A percentile compares a stretch with the other conserved stretches of the same genome.
Evolutionary conservation across 1,140 invertebrate species (phyloP).

Genomic region (Leucophenga varia): DNA sequence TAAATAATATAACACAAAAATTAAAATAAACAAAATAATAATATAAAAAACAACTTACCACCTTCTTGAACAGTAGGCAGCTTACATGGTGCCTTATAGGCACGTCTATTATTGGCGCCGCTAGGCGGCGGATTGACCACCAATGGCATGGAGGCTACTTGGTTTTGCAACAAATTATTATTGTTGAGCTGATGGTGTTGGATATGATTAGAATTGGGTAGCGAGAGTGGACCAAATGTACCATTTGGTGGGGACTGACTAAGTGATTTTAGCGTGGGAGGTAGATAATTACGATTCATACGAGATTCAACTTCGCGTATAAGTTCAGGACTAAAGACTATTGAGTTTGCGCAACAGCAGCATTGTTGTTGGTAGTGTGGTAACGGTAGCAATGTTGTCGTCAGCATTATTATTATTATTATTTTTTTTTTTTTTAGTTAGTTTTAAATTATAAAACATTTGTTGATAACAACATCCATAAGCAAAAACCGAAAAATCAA

Average conservation of each 20-base stretch:
- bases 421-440: slow-evolving; percentile 16
- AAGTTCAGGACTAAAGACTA: slow-evolving; percentile 83
- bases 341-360: slow-evolving; percentile 10
- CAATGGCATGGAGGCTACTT: slow-evolving; percentile 28
- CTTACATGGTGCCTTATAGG: slow-evolving; percentile 44
- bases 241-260: slow-evolving; percentile 47
- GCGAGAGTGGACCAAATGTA: slow-evolving; percentile 18
- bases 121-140: slow-evolving; percentile 19
- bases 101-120: slow-evolving; percentile 39
- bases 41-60: slow-evolving; percentile 57
- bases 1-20: neutral
- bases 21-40: slow-evolving; percentile 13
- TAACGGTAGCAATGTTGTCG: slow-evolving; percentile 11
- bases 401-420: slow-evolving; percentile 19
- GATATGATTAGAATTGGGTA: slow-evolving; percentile 3
- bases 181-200: slow-evolving; percentile 18
- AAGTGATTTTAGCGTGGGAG: slow-evolving; percentile 61
- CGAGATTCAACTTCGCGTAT: slow-evolving; percentile 84
- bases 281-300: slow-evolving; percentile 80
- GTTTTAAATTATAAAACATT: neutral
- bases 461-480: slow-evolving; percentile 12
- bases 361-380: neutral
- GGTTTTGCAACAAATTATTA: slow-evolving; percentile 13
- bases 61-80: slow-evolving; percentile 63
- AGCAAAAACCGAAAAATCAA: slow-evolving; percentile 1